Percentiles rank a stretch among this genome's conserved stretches.
These are phyloP conservation scores for Dicaeum eximium DNA, from an alignment of 2,113 vertebrate genomes.

Conservation along the genomic window DNA sequence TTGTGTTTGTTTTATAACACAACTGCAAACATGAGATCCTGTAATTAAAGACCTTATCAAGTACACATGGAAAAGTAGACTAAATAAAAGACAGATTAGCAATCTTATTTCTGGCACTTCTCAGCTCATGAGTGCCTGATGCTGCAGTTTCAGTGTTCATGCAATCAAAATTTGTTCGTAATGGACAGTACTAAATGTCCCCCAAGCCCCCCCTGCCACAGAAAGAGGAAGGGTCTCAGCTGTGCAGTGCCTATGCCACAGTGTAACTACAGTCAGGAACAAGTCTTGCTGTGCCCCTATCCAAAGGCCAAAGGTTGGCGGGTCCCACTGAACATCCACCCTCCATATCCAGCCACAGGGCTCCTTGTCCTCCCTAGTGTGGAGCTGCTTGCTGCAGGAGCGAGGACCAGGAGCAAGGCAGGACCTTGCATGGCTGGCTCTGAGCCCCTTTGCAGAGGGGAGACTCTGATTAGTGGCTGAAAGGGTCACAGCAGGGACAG, in stretches of 20 bases:
- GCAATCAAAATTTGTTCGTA: background rate
- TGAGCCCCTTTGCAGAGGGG: rapidly evolving
- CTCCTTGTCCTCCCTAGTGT: rapidly evolving
- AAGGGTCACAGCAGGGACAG: background rate
- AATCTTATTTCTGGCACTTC: background rate
- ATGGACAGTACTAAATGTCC: background rate
- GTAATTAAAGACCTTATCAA: constrained; percentile 14
- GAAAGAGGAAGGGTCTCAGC: background rate
- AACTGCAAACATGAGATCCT: background rate
- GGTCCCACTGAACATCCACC: background rate
- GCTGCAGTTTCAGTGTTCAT: background rate
- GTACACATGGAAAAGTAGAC: background rate
- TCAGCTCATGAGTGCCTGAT: background rate
- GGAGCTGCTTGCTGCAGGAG: background rate
- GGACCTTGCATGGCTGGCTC: rapidly evolving
- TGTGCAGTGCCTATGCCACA: background rate
- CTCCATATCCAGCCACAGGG: rapidly evolving
- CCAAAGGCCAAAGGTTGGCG: background rate
- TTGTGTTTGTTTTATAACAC: background rate
- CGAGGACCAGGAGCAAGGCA: no score
- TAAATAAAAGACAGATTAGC: background rate
- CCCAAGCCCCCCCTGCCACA: background rate
- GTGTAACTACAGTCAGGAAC: background rate
- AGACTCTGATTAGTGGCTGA: background rate
- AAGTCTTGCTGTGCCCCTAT: background rate